Evolutionary conservation across 2,888 invertebrate genomes (phyloP).

Genomic region (Creontiades dilutus): DNA sequence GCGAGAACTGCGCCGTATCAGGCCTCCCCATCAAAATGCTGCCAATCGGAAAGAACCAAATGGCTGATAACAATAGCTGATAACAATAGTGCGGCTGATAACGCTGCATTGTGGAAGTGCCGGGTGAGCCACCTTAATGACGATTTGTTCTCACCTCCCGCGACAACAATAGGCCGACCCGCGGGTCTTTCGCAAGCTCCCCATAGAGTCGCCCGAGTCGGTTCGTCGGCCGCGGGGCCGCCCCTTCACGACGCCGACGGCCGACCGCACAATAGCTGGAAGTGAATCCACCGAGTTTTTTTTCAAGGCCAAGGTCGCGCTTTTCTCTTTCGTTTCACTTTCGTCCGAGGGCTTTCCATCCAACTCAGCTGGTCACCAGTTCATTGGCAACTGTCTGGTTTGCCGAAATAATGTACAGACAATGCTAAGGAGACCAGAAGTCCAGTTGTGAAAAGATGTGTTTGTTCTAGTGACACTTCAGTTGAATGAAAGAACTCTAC

Average conservation of each 20-base stretch:
- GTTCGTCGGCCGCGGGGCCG: neutral
- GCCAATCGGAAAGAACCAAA: neutral
- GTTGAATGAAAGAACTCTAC: no score
- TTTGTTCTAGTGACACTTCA: no score
- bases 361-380: neutral
- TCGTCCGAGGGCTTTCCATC: neutral
- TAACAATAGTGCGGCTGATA: neutral
- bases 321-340: neutral
- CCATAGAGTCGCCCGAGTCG: slow-evolving; percentile 18
- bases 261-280: slow-evolving; percentile 40
- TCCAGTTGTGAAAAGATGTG: no score
- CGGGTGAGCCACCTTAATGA: neutral
- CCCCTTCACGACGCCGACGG: neutral
- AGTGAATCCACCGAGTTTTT: slow-evolving; percentile 9
- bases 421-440: no score
- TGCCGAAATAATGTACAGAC: no score
- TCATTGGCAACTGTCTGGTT: no score
- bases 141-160: slow-evolving; percentile 14
- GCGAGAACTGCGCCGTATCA: neutral
- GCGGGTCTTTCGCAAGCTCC: neutral
- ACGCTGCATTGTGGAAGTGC: slow-evolving; percentile 2
- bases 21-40: neutral
- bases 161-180: slow-evolving; percentile 3
- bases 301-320: neutral
- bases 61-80: slow-evolving; percentile 5